Evolutionary conservation across 2,113 vertebrate genomes (phyloP).

Genomic region (Silurus asotus): DNA sequence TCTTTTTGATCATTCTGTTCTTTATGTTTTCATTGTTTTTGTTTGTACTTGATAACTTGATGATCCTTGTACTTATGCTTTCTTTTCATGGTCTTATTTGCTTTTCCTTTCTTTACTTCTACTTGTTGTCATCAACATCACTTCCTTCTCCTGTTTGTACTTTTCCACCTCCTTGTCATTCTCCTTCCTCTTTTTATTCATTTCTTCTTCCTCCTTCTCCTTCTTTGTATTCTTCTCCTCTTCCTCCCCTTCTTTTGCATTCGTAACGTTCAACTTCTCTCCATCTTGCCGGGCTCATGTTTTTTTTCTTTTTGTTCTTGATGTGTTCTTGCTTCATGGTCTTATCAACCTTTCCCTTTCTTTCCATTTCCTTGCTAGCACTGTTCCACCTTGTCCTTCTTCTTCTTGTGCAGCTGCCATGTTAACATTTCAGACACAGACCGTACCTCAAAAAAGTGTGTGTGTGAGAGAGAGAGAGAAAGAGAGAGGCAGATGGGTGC

Average conservation of each 20-base stretch:
- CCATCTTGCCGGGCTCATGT: too few relatives aligned
- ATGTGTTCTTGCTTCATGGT: conserved; percentile 10
- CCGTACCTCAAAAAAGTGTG: not conserved
- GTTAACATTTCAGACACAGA: not conserved
- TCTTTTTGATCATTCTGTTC: not conserved
- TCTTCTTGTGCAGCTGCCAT: not conserved
- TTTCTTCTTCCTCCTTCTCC: not conserved
- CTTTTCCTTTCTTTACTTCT: too few relatives aligned
- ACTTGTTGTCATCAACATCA: not conserved
- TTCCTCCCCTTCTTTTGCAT: not conserved
- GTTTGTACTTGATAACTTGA: not conserved
- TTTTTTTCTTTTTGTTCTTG: not conserved
- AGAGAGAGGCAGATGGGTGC: not conserved
- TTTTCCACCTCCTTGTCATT: not conserved
- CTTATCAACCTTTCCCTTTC: conserved; percentile 5
- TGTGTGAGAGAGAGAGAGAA: not conserved
- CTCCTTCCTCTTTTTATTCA: not conserved
- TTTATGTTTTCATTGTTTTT: not conserved
- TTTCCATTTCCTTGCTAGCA: not conserved
- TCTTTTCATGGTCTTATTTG: not conserved
- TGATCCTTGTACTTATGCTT: not conserved
- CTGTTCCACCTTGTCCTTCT: conserved; percentile 14
- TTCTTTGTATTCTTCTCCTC: not conserved
- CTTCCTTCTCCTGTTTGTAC: not conserved
- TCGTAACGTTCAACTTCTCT: not conserved